phyloP scores from a whole-genome alignment of 53 echinoderm and acorn worm species.

The Stichopus horrens region DNA sequence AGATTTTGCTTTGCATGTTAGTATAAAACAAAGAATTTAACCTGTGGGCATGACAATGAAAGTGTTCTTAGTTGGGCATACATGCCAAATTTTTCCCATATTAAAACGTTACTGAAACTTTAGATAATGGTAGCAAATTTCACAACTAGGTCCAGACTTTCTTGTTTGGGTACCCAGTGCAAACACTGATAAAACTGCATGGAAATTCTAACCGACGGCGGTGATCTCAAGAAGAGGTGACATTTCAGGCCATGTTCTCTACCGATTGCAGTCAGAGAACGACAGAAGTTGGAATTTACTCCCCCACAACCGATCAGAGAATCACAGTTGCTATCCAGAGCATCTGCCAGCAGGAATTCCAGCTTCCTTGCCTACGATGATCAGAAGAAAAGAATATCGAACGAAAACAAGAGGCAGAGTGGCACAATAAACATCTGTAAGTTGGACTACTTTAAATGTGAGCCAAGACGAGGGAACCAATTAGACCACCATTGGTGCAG shows the following conservation, averaged over 20 bases:
- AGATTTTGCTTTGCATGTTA: too few species aligned
- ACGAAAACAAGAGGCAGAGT: too few species aligned
- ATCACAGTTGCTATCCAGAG: conserved; percentile 19
- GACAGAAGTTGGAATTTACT: conserved; percentile 42
- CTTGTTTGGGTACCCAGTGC: neutral
- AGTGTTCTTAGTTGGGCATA: neutral
- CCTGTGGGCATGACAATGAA: neutral
- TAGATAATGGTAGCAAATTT: neutral
- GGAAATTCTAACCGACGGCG: conserved; percentile 6
- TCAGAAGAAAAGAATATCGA: neutral
- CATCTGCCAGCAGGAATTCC: conserved; percentile 37
- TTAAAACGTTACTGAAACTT: neutral
- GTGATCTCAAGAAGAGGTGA: conserved; percentile 29
- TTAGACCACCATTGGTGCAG: too few species aligned
- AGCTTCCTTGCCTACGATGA: conserved; percentile 31
- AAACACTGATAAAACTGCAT: neutral
- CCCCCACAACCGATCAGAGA: conserved; percentile 32
- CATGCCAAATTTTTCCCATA: neutral
- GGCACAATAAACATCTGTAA: too few species aligned
- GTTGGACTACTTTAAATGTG: too few species aligned
- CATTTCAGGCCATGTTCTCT: conserved; percentile 23
- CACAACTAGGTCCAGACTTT: neutral
- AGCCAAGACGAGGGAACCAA: too few species aligned
- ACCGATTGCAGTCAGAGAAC: conserved; percentile 1
- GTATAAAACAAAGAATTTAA: too few species aligned